Base-by-base conservation (phyloP, 2,888 invertebrate species). In the Tuta absoluta region DNA sequence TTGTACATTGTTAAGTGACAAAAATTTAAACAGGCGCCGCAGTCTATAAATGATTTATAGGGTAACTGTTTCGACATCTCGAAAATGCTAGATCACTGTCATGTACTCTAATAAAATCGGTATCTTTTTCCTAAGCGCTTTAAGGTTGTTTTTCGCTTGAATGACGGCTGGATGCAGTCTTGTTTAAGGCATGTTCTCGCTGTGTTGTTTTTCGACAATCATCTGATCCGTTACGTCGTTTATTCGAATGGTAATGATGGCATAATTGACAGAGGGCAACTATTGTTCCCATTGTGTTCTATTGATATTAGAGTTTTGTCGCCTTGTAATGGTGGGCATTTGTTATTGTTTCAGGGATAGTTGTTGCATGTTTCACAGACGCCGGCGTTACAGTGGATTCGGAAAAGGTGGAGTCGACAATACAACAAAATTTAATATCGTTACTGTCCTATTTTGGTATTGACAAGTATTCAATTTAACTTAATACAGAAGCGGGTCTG, bases 241-340 rank as follows among this genome's bases (percentile, higher is more conserved):
- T 87, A 89, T 89, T 85, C 86, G 79, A 86, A 91, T 89, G 87
- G 85, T 91, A 91, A 91, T 91, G 89, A 91, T 87, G 86, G 89
- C 82, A 90, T 91, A 91, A 91, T 90, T 90, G 91, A 91, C 90
- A 90, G 87, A 86, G 86, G 82, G 82, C 86, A 87, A 82, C 89
- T 88, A 91, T 91, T 91, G 90, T 91, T 87, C 84, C 88, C 79
- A 89, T 89, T 87, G 89, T 91, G 79, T 87, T 84, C 81, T 87
- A 85, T 88, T 87, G 85, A 86, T 90, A 89, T 90, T 87, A 86
- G 78, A 81, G 85, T 86, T 91, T 91, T 89, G 89, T 91, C 91
- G 89, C 89, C 87, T 89, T 89, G 90, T 90, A 87, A 89, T 86
- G 83, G 81, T 79, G 75, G 72, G 80, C 79, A 79, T 81, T 83